A percentile compares a stretch with the other conserved stretches of the same genome.
Evolutionary conservation across 2,797 vertebrate species (phyloP).

Genomic region (Pseudochirops cupreus): DNA sequence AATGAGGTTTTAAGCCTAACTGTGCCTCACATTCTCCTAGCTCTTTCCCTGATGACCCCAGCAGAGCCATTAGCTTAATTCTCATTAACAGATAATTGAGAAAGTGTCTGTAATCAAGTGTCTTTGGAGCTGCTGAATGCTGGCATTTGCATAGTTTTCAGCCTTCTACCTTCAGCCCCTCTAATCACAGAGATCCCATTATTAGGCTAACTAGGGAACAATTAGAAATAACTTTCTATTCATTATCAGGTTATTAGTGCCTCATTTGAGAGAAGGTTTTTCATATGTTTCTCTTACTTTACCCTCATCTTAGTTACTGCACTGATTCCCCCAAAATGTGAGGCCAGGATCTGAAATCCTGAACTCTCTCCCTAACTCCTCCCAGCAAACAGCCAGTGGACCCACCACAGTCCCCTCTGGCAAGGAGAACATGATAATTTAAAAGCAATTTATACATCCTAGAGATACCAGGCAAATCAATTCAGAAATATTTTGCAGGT

Average conservation of each 20-base stretch:
- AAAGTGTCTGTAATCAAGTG: background rate
- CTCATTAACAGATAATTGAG: conserved; percentile 2
- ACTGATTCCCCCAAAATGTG: background rate
- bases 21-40: background rate
- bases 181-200: background rate
- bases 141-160: background rate
- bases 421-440: background rate
- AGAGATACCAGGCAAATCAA: background rate
- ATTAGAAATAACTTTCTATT: conserved; percentile 9
- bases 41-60: background rate
- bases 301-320: background rate
- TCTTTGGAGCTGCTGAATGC: background rate
- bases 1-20: background rate
- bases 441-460: background rate
- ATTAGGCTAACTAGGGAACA: conserved; percentile 7
- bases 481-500: background rate
- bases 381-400: background rate
- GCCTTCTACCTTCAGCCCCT: background rate
- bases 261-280: background rate
- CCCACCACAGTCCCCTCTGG: background rate
- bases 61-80: background rate
- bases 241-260: background rate
- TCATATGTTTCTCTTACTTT: background rate
- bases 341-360: background rate
- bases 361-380: background rate